A percentile compares a stretch with the other conserved stretches of the same genome.
phyloP scores from a whole-genome alignment of 2,888 invertebrate species.

The Phaedon cochleariae region DNA sequence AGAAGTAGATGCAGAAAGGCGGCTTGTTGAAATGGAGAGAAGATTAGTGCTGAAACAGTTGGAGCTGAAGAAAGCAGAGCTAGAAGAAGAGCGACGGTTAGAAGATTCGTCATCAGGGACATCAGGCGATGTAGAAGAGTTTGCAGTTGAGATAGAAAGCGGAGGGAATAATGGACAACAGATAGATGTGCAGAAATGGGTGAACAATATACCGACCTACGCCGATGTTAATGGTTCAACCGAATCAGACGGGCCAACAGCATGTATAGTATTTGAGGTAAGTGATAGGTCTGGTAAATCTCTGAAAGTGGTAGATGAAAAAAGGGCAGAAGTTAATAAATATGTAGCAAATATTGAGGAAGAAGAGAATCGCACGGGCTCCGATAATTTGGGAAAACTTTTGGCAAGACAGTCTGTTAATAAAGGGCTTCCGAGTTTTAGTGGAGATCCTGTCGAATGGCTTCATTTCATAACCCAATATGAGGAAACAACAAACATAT shows the following conservation, averaged over 20 bases:
- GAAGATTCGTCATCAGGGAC: neutral
- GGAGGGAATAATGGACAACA: neutral
- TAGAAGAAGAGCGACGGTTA: neutral
- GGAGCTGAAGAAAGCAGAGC: neutral
- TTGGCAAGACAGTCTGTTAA: constrained; percentile 6
- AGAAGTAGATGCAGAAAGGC: neutral
- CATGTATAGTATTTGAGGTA: neutral
- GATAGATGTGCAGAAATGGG: neutral
- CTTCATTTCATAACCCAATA: constrained; percentile 3
- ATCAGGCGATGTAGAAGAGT: neutral
- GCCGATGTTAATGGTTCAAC: neutral
- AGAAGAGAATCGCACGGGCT: neutral
- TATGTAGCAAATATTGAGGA: neutral
- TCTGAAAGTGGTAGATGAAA: neutral
- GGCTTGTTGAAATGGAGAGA: neutral
- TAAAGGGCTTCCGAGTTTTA: constrained; percentile 9
- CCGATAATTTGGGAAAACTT: neutral
- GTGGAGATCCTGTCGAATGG: constrained; percentile 7
- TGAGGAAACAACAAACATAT: neutral
- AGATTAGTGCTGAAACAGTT: neutral
- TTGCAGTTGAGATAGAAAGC: neutral
- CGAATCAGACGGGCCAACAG: neutral
- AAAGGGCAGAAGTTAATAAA: neutral
- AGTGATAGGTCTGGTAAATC: neutral
- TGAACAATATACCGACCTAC: no score